Percentiles rank a stretch among this genome's conserved stretches.
These are phyloP conservation scores for Leptonema lineaticorne DNA, from an alignment of 1,140 invertebrate species.

Conservation along the genomic window DNA sequence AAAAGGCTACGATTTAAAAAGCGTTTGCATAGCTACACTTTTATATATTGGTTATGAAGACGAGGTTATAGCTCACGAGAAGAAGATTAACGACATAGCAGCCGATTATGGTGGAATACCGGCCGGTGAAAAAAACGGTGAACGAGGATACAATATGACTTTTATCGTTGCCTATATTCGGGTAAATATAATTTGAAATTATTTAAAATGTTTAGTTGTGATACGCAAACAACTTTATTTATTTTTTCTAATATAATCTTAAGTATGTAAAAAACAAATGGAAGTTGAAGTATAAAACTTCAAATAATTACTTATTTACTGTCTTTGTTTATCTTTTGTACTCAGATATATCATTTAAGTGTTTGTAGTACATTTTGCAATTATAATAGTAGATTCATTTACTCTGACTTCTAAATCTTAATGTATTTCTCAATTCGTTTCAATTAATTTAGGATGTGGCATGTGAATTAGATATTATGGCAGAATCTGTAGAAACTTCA, in stretches of 20 bases:
- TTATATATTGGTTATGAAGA: conserved; percentile 82
- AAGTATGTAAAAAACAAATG: too few species aligned
- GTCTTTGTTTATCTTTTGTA: too few species aligned
- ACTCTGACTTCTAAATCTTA: too few species aligned
- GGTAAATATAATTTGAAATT: conserved; percentile 55
- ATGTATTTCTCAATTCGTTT: too few species aligned
- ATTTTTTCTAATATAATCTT: too few species aligned
- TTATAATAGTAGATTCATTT: too few species aligned
- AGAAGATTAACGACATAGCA: conserved; percentile 83
- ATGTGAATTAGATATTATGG: conserved; percentile 83
- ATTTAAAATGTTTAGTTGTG: background rate
- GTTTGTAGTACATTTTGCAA: too few species aligned
- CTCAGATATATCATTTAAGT: too few species aligned
- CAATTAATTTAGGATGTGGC: conserved; percentile 75
- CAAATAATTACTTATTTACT: too few species aligned
- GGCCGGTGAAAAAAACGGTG: conserved; percentile 90
- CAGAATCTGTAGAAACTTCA: conserved; percentile 98
- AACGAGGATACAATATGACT: conserved; percentile 92
- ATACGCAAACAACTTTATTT: too few species aligned
- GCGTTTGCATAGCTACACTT: conserved; percentile 90
- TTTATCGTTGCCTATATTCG: conserved; percentile 98
- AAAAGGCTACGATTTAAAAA: conserved; percentile 82
- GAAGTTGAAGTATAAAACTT: too few species aligned
- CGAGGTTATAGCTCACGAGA: conserved; percentile 76
- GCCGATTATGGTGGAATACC: conserved; percentile 73